phyloP scores from a whole-genome alignment of 1,140 invertebrate genomes.

The Zaprionus kolodkinae region DNA sequence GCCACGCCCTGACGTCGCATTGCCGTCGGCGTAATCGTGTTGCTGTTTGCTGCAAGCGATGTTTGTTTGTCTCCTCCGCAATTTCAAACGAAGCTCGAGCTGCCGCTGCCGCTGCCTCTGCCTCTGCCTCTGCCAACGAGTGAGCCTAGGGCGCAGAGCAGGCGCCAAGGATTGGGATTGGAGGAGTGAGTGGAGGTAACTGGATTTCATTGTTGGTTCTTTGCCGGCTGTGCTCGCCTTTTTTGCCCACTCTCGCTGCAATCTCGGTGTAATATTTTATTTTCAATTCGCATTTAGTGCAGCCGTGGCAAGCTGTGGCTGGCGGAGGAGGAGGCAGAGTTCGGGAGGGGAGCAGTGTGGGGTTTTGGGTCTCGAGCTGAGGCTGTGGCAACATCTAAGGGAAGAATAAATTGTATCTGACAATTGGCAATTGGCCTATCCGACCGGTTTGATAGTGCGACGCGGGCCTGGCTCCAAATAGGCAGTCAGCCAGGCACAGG shows the following conservation, averaged over 20 bases:
- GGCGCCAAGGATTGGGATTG: neutral
- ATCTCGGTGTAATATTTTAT: constrained; percentile 82
- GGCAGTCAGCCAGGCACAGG: constrained; percentile 40
- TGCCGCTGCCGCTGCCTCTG: too few relatives aligned
- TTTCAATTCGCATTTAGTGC: constrained; percentile 83
- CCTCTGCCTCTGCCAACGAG: neutral
- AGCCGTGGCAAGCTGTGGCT: constrained; percentile 58
- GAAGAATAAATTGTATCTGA: constrained; percentile 83
- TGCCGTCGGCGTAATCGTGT: constrained; percentile 75
- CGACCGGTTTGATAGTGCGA: constrained; percentile 76
- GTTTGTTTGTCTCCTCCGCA: constrained; percentile 74
- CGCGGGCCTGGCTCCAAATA: constrained; percentile 42
- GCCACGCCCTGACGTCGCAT: constrained; percentile 31
- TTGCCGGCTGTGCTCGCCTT: constrained; percentile 25
- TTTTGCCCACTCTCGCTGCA: constrained; percentile 60
- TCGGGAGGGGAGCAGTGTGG: neutral
- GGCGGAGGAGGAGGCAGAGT: neutral
- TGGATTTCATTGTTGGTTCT: constrained; percentile 50
- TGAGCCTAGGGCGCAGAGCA: neutral
- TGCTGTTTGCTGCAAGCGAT: constrained; percentile 77
- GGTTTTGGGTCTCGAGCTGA: neutral
- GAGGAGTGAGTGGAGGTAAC: neutral
- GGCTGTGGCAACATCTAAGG: constrained; percentile 58
- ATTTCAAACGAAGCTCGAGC: constrained; percentile 34
- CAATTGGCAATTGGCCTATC: constrained; percentile 83